Conservation (phyloP, 2,888 invertebrate species). For the Macropis europaea region DNA sequence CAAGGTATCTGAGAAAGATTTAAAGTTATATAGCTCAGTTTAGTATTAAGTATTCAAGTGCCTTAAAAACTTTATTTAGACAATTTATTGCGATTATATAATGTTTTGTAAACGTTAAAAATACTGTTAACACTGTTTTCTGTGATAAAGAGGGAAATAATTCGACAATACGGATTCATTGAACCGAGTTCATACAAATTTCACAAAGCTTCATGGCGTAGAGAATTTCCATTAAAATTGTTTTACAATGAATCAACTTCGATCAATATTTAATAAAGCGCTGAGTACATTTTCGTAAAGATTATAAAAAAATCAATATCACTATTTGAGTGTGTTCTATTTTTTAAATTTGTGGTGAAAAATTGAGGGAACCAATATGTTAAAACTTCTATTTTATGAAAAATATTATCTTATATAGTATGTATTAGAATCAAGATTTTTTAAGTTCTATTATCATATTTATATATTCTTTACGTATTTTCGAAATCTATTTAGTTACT, state of each 20-base stretch:
- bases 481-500: too few relatives aligned
- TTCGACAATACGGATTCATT: conserved; percentile 19
- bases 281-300: not conserved
- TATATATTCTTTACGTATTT: too few relatives aligned
- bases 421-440: too few relatives aligned
- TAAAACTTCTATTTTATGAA: too few relatives aligned
- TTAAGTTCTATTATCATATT: too few relatives aligned
- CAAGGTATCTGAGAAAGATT: too few relatives aligned
- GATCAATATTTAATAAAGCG: conserved; percentile 32
- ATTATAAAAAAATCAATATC: conserved; percentile 3
- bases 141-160: conserved; percentile 19
- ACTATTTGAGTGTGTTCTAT: not conserved
- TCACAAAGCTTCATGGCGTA: conserved; percentile 12
- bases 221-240: conserved; percentile 21
- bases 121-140: not conserved
- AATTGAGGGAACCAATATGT: too few relatives aligned
- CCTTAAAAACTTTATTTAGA: not conserved
- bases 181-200: conserved; percentile 18
- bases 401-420: too few relatives aligned
- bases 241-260: conserved; percentile 33
- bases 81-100: not conserved
- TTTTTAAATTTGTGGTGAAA: not conserved
- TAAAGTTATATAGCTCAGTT: too few relatives aligned
- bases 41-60: too few relatives aligned
- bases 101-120: conserved; percentile 8